Evolutionary conservation across 2,797 vertebrate species (phyloP).

Genomic region (Myotis pilosus): DNA sequence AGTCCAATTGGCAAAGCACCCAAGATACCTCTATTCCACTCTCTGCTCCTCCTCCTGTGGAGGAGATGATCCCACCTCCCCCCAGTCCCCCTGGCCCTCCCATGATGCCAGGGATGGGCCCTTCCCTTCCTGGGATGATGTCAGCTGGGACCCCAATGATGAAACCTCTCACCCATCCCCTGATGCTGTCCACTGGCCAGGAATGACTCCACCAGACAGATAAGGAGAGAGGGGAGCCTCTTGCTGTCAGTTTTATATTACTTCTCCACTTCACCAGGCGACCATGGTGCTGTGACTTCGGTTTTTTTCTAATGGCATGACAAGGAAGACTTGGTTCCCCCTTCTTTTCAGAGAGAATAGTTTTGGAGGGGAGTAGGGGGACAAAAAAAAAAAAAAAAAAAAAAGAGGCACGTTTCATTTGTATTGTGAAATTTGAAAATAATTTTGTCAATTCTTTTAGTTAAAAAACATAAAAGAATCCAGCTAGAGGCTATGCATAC

Average conservation of each 20-base stretch:
- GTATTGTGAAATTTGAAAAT: not conserved
- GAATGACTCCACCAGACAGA: not conserved
- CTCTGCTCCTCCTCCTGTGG: not conserved
- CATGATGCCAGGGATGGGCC: not conserved
- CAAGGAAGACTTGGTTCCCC: not conserved
- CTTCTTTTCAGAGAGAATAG: not conserved
- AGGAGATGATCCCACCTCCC: too few species aligned
- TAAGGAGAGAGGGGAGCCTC: not conserved
- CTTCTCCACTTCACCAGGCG: not conserved
- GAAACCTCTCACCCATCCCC: not conserved
- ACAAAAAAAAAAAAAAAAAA: not conserved
- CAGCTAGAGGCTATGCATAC: fast-evolving
- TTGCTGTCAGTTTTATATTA: not conserved
- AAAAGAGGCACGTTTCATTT: not conserved
- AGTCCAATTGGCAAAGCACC: not conserved
- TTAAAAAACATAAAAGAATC: not conserved
- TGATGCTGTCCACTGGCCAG: not conserved
- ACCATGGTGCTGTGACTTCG: not conserved
- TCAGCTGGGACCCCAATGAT: too few species aligned
- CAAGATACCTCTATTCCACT: not conserved
- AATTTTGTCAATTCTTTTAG: not conserved
- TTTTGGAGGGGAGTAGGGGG: not conserved
- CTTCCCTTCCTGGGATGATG: not conserved
- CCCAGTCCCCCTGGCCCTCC: not conserved
- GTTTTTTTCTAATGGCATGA: not conserved